These are phyloP conservation scores for Menidia menidia DNA, from an alignment of 2,797 vertebrate species.

Conservation along the genomic window DNA sequence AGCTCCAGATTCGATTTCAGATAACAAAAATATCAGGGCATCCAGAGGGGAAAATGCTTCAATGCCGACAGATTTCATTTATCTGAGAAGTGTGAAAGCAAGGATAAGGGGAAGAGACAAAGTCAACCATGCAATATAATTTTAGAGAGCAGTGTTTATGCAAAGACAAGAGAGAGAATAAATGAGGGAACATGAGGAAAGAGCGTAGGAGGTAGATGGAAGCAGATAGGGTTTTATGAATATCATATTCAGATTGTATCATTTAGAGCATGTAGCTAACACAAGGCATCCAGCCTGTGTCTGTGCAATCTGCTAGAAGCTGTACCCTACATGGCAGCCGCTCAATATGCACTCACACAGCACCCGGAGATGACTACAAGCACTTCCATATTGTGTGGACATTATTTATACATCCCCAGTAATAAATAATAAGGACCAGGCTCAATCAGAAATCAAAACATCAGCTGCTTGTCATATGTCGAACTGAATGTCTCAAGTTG, in stretches of 20 bases:
- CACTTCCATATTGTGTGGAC: constrained; percentile 57
- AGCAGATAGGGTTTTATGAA: constrained; percentile 74
- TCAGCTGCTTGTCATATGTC: constrained; percentile 49
- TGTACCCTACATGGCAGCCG: constrained; percentile 51
- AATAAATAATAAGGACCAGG: constrained; percentile 45
- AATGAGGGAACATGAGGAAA: constrained; percentile 50
- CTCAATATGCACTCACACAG: constrained; percentile 43
- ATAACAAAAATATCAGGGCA: constrained; percentile 78
- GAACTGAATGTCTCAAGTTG: constrained; percentile 29
- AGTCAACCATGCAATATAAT: constrained; percentile 68
- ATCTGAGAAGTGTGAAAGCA: constrained; percentile 72
- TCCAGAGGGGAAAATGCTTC: constrained; percentile 73
- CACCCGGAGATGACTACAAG: constrained; percentile 51
- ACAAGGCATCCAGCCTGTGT: constrained; percentile 63
- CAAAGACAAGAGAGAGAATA: constrained; percentile 46
- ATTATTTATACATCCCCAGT: constrained; percentile 48
- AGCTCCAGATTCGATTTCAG: constrained; percentile 80
- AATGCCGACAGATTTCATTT: constrained; percentile 74
- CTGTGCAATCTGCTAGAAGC: constrained; percentile 61
- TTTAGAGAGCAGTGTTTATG: constrained; percentile 57
- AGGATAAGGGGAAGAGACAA: constrained; percentile 66
- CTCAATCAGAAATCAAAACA: constrained; percentile 61
- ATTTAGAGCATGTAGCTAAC: constrained; percentile 74
- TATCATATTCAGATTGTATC: constrained; percentile 78
- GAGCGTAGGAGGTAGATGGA: constrained; percentile 64